Evolutionary conservation across 1,140 invertebrate species (phyloP), one percentile per base, ranked within the genome.

Genomic region (Pygmarrhopalites habei): DNA sequence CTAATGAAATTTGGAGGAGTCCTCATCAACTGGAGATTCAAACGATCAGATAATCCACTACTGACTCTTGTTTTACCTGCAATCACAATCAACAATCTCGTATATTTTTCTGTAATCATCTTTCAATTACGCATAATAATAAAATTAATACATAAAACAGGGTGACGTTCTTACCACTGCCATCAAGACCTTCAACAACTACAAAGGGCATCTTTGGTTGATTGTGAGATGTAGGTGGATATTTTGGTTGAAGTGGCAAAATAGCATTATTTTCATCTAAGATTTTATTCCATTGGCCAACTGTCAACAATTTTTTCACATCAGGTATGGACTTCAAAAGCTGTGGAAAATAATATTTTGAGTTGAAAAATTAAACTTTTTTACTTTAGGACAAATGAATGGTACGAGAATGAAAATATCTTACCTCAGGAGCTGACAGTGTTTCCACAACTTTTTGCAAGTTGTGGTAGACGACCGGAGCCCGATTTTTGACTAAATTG

Each of bases 41-140:
- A 32, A 7, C 58, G 53, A 12, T 58, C 26, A 10, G 58, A 56
- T 15, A 71, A 52, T 14, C 60, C 64, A n/a, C 35, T 61, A 32
- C 63, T 66, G 26, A 71, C 69, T 43, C 60, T 64, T n/a, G 64
- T 66, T 56, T 71, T 71, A 1, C 69, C 69, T 71, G 28, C 23
- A 35, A 51, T n/a, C 17, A 49, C 10, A 23, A 21, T 4, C 39
- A n/a, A n/a, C n/a, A n/a, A n/a, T n/a, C n/a, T n/a, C n/a, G n/a
- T n/a, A n/a, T n/a, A n/a, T 55, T 26, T 26, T 49, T 21, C 4
- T 21, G 25, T 19, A 5, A 26, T 49, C 46, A 26, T 19, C 5
- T 7, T 49, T 49, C 25, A 49, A 7, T 49, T 10, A 35, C 15
- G 5, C 32, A 35, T 35, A 35, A 35, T 35, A n/a, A n/a, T n/a